These are phyloP conservation scores for Pandemis heparana DNA, from an alignment of 2,888 invertebrate species.

Conservation along the genomic window DNA sequence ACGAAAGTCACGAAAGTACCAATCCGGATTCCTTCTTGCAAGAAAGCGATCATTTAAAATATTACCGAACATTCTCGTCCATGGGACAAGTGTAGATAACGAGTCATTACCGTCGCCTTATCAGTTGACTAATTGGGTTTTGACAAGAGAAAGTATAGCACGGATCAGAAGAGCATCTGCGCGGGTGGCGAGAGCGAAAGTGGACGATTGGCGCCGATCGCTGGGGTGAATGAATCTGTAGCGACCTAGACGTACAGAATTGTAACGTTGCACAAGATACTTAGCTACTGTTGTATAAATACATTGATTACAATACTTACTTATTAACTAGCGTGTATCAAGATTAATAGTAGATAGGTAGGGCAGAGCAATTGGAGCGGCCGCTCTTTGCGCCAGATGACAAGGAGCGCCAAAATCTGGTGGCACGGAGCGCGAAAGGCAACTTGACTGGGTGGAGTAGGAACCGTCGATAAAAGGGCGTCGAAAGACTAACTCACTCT, in stretches of 20 bases:
- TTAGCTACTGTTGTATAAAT: background rate
- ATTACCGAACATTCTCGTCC: conserved; percentile 6
- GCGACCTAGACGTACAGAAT: background rate
- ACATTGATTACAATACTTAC: no score
- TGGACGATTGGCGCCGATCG: conserved; percentile 15
- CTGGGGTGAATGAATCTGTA: conserved; percentile 4
- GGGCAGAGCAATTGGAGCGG: no score
- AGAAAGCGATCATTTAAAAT: background rate
- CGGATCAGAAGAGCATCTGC: conserved; percentile 46
- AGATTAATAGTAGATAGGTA: no score
- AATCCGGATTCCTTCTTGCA: background rate
- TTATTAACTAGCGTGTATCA: no score
- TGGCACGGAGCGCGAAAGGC: no score
- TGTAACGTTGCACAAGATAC: background rate
- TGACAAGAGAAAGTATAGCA: conserved; percentile 53
- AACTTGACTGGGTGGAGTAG: no score
- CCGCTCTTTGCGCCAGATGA: no score
- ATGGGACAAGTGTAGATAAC: conserved; percentile 20
- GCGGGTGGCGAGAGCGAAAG: conserved; percentile 43
- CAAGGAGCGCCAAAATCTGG: no score
- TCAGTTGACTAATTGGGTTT: conserved; percentile 34
- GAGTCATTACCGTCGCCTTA: conserved; percentile 23
- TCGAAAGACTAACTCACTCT: no score
- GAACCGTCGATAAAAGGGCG: no score
- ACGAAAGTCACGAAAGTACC: background rate